These are phyloP conservation scores for Priapulus caudatus DNA, from an alignment of 2,888 invertebrate species.

Conservation along the genomic window DNA sequence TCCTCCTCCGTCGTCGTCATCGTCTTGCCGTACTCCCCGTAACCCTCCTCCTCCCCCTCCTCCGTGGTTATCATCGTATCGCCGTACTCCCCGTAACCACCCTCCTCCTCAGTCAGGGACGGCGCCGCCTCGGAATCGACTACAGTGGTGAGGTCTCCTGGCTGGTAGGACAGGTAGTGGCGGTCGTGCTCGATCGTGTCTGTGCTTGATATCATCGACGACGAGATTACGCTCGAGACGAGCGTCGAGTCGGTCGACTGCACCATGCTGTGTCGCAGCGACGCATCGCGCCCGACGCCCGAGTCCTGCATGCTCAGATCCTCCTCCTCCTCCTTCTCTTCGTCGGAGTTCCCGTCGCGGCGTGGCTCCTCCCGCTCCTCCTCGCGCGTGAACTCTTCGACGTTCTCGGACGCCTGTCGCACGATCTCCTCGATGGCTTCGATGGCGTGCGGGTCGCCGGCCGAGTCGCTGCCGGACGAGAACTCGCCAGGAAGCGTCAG, in stretches of 20 bases:
- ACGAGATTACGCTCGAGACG: neutral
- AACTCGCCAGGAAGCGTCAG: neutral
- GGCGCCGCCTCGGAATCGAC: neutral
- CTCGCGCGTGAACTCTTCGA: no score
- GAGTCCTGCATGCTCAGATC: neutral
- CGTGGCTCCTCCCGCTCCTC: no score
- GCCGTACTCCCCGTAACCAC: neutral
- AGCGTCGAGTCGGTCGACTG: neutral
- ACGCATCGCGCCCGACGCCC: neutral
- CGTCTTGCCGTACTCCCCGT: neutral
- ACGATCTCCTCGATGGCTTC: constrained; percentile 1
- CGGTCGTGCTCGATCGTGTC: neutral
- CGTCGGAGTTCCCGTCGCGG: no score
- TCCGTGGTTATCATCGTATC: neutral
- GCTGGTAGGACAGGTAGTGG: no score
- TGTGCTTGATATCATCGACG: neutral
- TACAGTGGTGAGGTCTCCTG: no score
- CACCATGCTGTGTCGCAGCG: neutral
- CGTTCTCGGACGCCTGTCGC: neutral
- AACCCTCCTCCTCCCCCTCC: neutral
- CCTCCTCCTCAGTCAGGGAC: neutral
- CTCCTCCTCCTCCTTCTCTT: no score
- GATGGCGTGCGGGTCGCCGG: neutral
- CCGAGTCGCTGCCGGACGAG: neutral
- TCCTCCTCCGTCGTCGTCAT: neutral